Base-by-base conservation (phyloP, 2,113 vertebrate species). In the Talpa occidentalis region DNA sequence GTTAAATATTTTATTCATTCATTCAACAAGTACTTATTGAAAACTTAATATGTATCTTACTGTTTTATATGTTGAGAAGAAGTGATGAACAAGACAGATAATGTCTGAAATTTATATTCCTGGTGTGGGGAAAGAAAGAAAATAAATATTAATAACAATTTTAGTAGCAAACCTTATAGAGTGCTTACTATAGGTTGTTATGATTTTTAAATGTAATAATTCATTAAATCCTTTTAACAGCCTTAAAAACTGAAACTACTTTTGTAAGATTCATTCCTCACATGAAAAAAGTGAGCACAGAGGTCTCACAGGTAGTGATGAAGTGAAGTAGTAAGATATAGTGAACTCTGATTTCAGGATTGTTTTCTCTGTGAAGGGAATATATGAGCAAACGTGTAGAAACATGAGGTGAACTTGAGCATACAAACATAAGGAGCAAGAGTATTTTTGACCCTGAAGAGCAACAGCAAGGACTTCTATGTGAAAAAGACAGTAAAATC, bases 241-340 rank as follows among this genome's bases (percentile, higher is more conserved):
- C 1, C 10, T n/a, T 73, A 26, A 64, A 47, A 92, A 19, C 4
- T 47, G 9, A 12, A 62, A 84, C 49, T 81, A 35, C 37, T 82
- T 88, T 60, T 60, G 28, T 91, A 78, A 73, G 74, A 42, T 47
- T 22, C 14, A 90, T 59, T 96, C 92, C 80, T 94, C 30, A 80
- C 30, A 24, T 49, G 37, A 52, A 42, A n/a, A 87, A 70, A 77
- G 26, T 62, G 40, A 52, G 21, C 28, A 12, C 21, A 78, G 32
- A 30, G 32, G 3, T 74, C 42, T 60, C 30, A 60, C 28, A 28
- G 22, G 28, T 26, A 49, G 21, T 42, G 28, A 74, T 42, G 42
- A 42, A 87, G 9, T 30, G 81, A 85, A 37, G 16, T 47, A 40
- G 60, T 47, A n/a, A 60, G 19, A 32, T 0, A 3, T 30, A 10